phyloP scores from a whole-genome alignment of 2,113 vertebrate genomes.

The Zeus faber region DNA sequence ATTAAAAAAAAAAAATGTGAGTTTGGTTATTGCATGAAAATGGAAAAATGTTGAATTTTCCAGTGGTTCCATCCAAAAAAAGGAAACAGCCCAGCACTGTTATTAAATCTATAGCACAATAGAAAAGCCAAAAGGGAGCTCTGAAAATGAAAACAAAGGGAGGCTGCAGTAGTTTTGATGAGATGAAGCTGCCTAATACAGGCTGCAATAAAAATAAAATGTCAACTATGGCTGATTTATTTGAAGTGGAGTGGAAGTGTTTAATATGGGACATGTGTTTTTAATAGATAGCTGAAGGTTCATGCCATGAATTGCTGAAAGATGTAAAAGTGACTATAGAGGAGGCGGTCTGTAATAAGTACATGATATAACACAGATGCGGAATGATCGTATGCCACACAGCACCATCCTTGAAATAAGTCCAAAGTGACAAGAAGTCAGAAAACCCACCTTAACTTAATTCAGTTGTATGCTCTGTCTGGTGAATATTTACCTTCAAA shows the following conservation, averaged over 20 bases:
- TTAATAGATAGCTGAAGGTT: conserved; percentile 73
- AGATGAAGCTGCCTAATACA: conserved; percentile 58
- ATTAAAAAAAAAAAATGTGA: conserved; percentile 28
- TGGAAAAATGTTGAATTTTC: conserved; percentile 28
- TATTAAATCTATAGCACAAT: conserved; percentile 11
- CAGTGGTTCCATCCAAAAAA: conserved; percentile 6
- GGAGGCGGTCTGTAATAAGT: conserved; percentile 66
- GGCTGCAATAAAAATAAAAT: conserved; percentile 72
- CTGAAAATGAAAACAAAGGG: conserved; percentile 49
- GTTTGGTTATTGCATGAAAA: conserved; percentile 13
- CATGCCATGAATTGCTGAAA: conserved; percentile 58
- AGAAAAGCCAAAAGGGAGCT: conserved; percentile 32
- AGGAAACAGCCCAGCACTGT: background rate
- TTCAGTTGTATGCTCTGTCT: too few relatives aligned
- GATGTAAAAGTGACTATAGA: conserved; percentile 65
- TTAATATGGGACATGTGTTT: conserved; percentile 78
- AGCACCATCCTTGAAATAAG: conserved; percentile 10
- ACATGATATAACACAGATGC: conserved; percentile 65
- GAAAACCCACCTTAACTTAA: background rate
- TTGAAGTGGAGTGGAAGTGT: conserved; percentile 77
- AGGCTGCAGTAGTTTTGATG: conserved; percentile 39
- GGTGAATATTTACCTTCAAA: too few relatives aligned
- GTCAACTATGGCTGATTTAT: conserved; percentile 76
- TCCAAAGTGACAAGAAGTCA: background rate
- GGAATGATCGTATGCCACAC: conserved; percentile 39